Conservation (phyloP, 2,888 invertebrate species). For the Pandemis cinnamomeana region DNA sequence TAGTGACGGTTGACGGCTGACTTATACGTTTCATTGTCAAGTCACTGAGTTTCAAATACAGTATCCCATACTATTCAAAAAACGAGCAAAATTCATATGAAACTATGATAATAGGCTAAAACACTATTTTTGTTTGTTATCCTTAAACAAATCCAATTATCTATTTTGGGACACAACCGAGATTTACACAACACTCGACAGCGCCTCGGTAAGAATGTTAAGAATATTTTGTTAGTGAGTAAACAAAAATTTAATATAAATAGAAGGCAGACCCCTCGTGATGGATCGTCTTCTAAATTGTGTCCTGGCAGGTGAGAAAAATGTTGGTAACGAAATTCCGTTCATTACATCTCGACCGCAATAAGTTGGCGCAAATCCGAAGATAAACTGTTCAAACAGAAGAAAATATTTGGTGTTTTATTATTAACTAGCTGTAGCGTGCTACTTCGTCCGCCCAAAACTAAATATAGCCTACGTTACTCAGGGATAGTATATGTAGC, state of each 20-base stretch:
- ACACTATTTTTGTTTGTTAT: not conserved
- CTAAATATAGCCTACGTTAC: too few relatives aligned
- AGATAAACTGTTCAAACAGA: not conserved
- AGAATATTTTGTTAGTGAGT: slow-evolving; percentile 4
- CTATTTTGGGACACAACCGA: not conserved
- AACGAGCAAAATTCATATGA: too few relatives aligned
- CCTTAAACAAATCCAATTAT: not conserved
- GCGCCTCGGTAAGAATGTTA: not conserved
- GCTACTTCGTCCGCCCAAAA: too few relatives aligned
- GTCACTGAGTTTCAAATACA: too few relatives aligned
- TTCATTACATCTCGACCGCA: slow-evolving; percentile 18
- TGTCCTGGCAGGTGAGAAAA: slow-evolving; percentile 39
- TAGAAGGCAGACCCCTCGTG: slow-evolving; percentile 29
- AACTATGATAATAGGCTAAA: not conserved
- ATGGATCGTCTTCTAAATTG: slow-evolving; percentile 40
- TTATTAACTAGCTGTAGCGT: too few relatives aligned
- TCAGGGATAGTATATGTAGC: too few relatives aligned
- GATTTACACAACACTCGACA: not conserved
- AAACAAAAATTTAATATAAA: slow-evolving; percentile 28
- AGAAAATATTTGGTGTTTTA: not conserved
- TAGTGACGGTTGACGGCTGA: too few relatives aligned
- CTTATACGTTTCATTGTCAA: too few relatives aligned
- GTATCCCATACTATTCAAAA: too few relatives aligned
- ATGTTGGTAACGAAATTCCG: slow-evolving; percentile 24
- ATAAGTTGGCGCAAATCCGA: not conserved